phyloP scores from a whole-genome alignment of 2,888 invertebrate species.

The Mythimna ferrago region DNA sequence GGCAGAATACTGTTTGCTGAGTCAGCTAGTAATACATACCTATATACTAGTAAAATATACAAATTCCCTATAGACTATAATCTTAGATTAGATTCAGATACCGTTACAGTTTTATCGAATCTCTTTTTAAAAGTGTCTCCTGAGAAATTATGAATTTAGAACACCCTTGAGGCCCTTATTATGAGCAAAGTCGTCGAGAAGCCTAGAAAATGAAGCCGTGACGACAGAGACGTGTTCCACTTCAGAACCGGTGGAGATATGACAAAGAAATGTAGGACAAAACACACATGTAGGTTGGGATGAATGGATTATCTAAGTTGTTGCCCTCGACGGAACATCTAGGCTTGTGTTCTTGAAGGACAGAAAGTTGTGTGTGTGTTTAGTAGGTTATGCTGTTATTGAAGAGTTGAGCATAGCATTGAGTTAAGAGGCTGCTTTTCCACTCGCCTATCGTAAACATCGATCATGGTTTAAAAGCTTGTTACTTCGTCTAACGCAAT shows the following conservation, averaged over 20 bases:
- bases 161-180: conserved; percentile 7
- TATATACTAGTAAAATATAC: neutral
- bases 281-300: conserved; percentile 19
- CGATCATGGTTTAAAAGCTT: too few species aligned
- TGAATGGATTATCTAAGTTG: conserved; percentile 32
- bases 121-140: conserved; percentile 14
- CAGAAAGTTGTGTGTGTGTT: neutral
- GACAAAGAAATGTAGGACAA: conserved; percentile 51
- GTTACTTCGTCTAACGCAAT: too few species aligned
- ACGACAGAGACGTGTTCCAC: conserved; percentile 34
- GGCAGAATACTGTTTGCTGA: too few species aligned
- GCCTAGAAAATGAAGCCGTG: conserved; percentile 36
- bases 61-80: neutral
- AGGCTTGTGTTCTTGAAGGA: neutral
- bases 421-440: too few species aligned
- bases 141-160: conserved; percentile 46
- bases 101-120: conserved; percentile 23
- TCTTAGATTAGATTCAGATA: conserved; percentile 22
- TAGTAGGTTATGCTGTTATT: neutral
- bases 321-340: conserved; percentile 8
- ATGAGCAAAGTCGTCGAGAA: neutral
- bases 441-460: too few species aligned
- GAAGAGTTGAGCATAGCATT: too few species aligned
- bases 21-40: neutral
- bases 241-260: conserved; percentile 28